Evolutionary conservation across 2,797 vertebrate species (phyloP), one percentile per base, ranked within the genome.

Genomic region (Psittacula derbiana): DNA sequence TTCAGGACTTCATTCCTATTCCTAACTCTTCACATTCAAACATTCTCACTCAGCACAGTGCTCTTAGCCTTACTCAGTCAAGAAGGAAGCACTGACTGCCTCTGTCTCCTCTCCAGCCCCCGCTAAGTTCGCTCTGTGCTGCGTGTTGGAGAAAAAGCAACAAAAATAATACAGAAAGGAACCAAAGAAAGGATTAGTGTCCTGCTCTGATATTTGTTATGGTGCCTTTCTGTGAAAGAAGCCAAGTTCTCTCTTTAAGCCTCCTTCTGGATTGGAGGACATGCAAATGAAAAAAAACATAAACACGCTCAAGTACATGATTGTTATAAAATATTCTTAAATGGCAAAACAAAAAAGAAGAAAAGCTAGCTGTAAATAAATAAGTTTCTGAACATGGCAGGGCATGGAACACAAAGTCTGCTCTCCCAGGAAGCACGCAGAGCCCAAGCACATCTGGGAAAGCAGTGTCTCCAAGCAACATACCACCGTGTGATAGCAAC

Each of bases 241-340:
- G 38, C 30, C 61, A 66, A 72, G 36, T 38, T 74, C 38, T 69
- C 33, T 57, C 58, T 92, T 91, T 79, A 73, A 90, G 16, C 4
- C 30, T 90, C 65, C 61, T 84, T 40, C 86, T 84, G 38, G 36
- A 65, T 76, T 43, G n/a, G 7, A 93, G 12, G 19, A 15, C 43
- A 41, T 84, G 13, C 81, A 64, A 67, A 46, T 47, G n/a, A 88
- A 84, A 74, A 61, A 49, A 61, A 46, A 7, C 6, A 31, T 44
- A 36, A 50, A 60, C 1, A 1, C 50, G 24, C 57, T 84, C 0
- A 0, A 92, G 12, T 38, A 33, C 2, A 24, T n/a, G 53, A 44
- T 15, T 58, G 21, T 16, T 58, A 67, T 40, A 71, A 91, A 79
- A 52, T 28, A 62, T 47, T 30, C 20, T 80, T 65, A 62, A 69